Percentiles rank a stretch among this genome's conserved stretches.
These are phyloP conservation scores for Peromyscus maniculatus DNA, from an alignment of 2,113 vertebrate species.

Conservation along the genomic window DNA sequence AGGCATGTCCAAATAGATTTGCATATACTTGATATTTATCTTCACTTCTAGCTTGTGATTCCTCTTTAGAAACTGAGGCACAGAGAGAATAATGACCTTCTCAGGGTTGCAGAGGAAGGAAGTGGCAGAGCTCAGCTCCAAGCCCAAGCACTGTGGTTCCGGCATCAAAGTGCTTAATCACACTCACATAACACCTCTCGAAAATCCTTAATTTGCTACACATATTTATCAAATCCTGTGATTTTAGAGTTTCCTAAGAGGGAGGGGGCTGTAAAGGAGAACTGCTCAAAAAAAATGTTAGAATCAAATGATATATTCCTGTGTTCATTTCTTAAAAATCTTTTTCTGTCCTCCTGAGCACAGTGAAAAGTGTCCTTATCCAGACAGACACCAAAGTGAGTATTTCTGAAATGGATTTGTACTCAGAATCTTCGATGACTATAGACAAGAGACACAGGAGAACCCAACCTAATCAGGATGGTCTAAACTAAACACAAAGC, in stretches of 20 bases:
- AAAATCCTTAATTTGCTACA: constrained; percentile 64
- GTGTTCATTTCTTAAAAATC: constrained; percentile 43
- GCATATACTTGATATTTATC: constrained; percentile 12
- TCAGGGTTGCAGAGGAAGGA: constrained; percentile 6
- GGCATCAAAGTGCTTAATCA: constrained; percentile 46
- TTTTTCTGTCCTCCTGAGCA: constrained; percentile 42
- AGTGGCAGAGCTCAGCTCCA: constrained; percentile 11
- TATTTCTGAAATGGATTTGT: constrained; percentile 61
- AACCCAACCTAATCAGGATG: constrained; percentile 65
- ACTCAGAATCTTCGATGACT: constrained; percentile 59
- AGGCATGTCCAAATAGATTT: constrained; percentile 39
- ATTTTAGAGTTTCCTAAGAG: constrained; percentile 62
- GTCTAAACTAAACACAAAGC: constrained; percentile 61
- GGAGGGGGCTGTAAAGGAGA: constrained; percentile 38
- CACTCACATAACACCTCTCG: constrained; percentile 18
- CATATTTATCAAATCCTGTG: constrained; percentile 50
- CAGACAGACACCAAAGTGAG: constrained; percentile 25
- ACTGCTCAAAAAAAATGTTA: constrained; percentile 65
- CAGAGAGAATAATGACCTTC: constrained; percentile 19
- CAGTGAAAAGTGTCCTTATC: constrained; percentile 16
- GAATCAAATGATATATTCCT: constrained; percentile 47
- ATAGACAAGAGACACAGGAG: constrained; percentile 26
- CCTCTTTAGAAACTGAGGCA: constrained; percentile 44
- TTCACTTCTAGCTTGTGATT: constrained; percentile 38
- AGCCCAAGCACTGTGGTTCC: not conserved